A percentile compares a stretch with the other conserved stretches of the same genome.
Conservation (phyloP, 2,113 vertebrate genomes). For the Stictonetta naevosa region DNA sequence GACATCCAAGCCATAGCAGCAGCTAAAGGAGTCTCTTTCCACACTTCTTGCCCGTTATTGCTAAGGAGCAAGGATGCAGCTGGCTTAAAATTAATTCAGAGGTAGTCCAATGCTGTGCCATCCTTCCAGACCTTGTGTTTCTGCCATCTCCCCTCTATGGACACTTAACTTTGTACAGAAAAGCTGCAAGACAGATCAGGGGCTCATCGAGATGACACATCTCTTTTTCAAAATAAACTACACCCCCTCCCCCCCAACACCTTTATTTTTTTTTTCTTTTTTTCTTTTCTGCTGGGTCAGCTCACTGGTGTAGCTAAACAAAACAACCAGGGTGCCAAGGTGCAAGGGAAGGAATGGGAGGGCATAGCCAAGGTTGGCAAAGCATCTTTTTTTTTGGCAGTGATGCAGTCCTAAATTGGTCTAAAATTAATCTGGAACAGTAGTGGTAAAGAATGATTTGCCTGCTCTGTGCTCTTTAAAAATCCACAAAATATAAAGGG, state of each 20-base stretch:
- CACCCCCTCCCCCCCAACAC: too few relatives aligned
- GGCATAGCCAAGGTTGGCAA: neutral
- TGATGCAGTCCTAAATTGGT: neutral
- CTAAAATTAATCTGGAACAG: neutral
- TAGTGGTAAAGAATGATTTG: neutral
- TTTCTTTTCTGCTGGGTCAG: neutral
- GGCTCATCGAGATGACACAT: fast-evolving
- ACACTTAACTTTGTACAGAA: neutral
- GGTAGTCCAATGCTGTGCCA: fast-evolving
- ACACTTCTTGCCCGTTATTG: neutral
- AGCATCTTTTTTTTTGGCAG: neutral
- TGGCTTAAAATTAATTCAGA: neutral
- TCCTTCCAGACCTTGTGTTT: fast-evolving
- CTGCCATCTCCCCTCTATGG: neutral
- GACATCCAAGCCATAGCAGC: neutral
- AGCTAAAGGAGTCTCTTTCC: neutral
- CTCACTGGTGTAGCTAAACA: neutral
- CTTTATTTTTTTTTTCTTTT: neutral
- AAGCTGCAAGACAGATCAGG: neutral
- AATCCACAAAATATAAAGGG: neutral
- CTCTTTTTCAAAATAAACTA: neutral
- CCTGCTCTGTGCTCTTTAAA: neutral
- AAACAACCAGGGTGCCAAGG: neutral
- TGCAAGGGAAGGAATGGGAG: neutral
- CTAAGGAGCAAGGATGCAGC: neutral